phyloP scores from a whole-genome alignment of 2,888 invertebrate genomes.

The Pachymerium ferrugineum region DNA sequence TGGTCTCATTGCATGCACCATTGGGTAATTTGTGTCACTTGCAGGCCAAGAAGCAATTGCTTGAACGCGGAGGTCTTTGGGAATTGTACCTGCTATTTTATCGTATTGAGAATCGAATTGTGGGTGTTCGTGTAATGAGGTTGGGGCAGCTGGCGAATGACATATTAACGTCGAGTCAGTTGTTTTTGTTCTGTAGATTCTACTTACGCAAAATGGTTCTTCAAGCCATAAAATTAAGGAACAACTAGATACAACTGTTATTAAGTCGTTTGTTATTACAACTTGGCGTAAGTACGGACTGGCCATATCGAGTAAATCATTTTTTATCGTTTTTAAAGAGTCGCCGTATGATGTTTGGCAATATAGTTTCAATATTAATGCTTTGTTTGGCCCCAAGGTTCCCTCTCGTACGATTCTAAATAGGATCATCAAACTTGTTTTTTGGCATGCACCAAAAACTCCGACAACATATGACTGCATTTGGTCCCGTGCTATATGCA shows the following conservation, averaged over 20 bases:
- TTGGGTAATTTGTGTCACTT: background rate
- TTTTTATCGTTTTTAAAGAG: background rate
- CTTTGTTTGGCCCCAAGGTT: background rate
- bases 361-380: background rate
- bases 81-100: background rate
- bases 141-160: no score
- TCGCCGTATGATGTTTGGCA: background rate
- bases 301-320: slow-evolving; percentile 16
- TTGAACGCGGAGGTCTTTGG: background rate
- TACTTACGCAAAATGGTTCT: background rate
- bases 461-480: background rate
- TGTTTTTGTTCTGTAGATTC: background rate
- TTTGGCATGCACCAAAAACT: background rate
- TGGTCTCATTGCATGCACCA: background rate
- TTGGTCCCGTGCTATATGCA: background rate
- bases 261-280: background rate
- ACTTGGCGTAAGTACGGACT: background rate
- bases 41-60: background rate
- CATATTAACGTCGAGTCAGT: background rate
- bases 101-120: background rate
- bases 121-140: no score
- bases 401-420: background rate
- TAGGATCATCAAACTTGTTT: background rate
- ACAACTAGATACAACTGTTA: background rate
- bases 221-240: slow-evolving; percentile 1